Conservation (phyloP, 2,888 invertebrate species). For the Brachypterus glaber region DNA sequence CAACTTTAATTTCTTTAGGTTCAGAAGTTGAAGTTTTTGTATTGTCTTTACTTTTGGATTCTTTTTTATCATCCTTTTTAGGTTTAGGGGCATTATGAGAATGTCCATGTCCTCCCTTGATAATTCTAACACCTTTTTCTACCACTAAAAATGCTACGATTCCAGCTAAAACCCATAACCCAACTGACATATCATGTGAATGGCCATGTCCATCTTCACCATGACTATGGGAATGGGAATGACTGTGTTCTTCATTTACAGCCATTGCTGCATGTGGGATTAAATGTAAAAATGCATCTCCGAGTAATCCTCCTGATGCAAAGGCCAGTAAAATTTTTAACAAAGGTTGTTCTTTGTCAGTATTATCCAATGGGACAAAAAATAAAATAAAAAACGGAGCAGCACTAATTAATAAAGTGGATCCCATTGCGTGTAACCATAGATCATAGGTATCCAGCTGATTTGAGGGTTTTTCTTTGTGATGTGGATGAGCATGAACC, state of each 20-base stretch:
- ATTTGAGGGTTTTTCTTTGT: conserved; percentile 23
- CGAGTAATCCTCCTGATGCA: conserved; percentile 90
- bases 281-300: conserved; percentile 96
- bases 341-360: conserved; percentile 71
- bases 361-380: conserved; percentile 85
- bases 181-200: conserved; percentile 77
- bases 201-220: conserved; percentile 41
- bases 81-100: conserved; percentile 43
- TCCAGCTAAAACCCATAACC: conserved; percentile 88
- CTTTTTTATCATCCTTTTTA: conserved; percentile 24
- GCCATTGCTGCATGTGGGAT: conserved; percentile 89
- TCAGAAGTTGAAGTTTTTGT: conserved; percentile 45
- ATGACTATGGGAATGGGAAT: conserved; percentile 43
- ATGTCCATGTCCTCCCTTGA: conserved; percentile 75
- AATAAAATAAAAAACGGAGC: conserved; percentile 90
- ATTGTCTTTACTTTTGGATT: conserved; percentile 35
- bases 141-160: conserved; percentile 87
- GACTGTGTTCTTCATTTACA: conserved; percentile 34
- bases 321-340: conserved; percentile 86
- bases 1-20: conserved; percentile 57
- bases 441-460: conserved; percentile 33
- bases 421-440: conserved; percentile 77
- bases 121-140: conserved; percentile 82
- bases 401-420: conserved; percentile 88
- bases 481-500: conserved; percentile 15